Base-by-base conservation (phyloP, 2,113 vertebrate genomes). In the Triplophysa siluroides region DNA sequence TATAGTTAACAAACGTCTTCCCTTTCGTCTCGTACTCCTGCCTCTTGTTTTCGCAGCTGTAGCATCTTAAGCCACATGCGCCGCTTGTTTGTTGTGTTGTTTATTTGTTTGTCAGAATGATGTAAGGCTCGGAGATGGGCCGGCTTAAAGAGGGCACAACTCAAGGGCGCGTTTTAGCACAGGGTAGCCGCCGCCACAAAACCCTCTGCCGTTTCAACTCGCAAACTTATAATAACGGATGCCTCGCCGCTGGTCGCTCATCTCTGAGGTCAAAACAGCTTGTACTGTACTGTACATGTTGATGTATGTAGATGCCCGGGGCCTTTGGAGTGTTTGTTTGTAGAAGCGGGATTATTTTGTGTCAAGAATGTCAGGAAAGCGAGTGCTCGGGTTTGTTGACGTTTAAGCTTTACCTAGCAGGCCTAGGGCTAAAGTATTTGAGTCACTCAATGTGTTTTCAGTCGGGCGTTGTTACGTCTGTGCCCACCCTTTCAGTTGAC, bases 321-420 rank as follows among this genome's bases (percentile, higher is more conserved):
- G 71, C 33, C 33, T 61, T 73, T 61, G 54, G 54, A 60, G 70
- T 73, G 71, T 73, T 73, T 73, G 33, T 73, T 73, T 73, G 71
- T 61, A 73, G 71, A 73, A 61, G 71, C 54, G 8, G 71, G 71
- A 60, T 73, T 73, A 73, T 73, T 73, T 73, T 73, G 29, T 38
- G 33, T 73, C 71, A 73, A 54, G 52, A 60, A 73, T 73, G 70
- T 73, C 52, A 60, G 54, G 14, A 41, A 73, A 38, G 71, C 60
- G 71, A 73, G 54, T 73, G 54, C 54, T 43, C 1, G 71, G 69
- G 71, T 73, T 58, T 73, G 71, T 73, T 73, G 71, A 73, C 12
- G 54, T 73, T 60, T 73, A 73, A 73, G 71, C 71, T 60, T 61
- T 61, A 19, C 71, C n/a, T 19, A 11, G 11, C n/a, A 50, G 47